These are phyloP conservation scores for Macaria notata DNA, from an alignment of 2,888 invertebrate species.

Conservation along the genomic window DNA sequence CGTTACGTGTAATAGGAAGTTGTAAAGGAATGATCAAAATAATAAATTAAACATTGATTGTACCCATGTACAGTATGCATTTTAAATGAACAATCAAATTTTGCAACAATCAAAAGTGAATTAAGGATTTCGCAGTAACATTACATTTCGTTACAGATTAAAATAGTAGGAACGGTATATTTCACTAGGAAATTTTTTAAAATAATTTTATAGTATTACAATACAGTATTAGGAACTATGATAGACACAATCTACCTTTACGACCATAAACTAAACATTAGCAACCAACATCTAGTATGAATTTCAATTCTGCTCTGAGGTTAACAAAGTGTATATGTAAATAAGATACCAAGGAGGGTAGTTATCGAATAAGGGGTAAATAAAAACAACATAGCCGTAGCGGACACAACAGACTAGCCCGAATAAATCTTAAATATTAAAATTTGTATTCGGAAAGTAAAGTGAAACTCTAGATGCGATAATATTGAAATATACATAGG, in stretches of 20 bases:
- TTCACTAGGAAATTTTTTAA: constrained; percentile 79
- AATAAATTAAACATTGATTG: constrained; percentile 27
- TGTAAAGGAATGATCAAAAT: too few species aligned
- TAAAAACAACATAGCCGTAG: constrained; percentile 77
- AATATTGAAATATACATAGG: constrained; percentile 84
- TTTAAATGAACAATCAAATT: constrained; percentile 34
- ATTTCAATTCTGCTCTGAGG: constrained; percentile 57
- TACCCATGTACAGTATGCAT: constrained; percentile 36
- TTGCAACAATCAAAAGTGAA: constrained; percentile 48
- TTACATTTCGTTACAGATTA: constrained; percentile 71
- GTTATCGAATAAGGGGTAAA: constrained; percentile 53
- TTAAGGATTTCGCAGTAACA: constrained; percentile 53
- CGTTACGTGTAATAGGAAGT: too few species aligned
- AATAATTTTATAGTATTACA: constrained; percentile 77
- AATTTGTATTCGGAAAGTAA: constrained; percentile 82
- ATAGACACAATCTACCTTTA: constrained; percentile 79
- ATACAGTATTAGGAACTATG: constrained; percentile 82
- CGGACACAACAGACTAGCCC: constrained; percentile 80
- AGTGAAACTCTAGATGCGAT: constrained; percentile 82
- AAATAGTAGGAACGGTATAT: constrained; percentile 81
- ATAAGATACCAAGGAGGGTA: constrained; percentile 45
- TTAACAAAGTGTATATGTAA: constrained; percentile 59
- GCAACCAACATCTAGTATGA: constrained; percentile 68
- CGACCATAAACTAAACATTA: constrained; percentile 71
- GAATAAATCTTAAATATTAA: constrained; percentile 82